A percentile compares a stretch with the other conserved stretches of the same genome.
phyloP scores from a whole-genome alignment of 2,888 invertebrate genomes.

The Eristalis intricaria region DNA sequence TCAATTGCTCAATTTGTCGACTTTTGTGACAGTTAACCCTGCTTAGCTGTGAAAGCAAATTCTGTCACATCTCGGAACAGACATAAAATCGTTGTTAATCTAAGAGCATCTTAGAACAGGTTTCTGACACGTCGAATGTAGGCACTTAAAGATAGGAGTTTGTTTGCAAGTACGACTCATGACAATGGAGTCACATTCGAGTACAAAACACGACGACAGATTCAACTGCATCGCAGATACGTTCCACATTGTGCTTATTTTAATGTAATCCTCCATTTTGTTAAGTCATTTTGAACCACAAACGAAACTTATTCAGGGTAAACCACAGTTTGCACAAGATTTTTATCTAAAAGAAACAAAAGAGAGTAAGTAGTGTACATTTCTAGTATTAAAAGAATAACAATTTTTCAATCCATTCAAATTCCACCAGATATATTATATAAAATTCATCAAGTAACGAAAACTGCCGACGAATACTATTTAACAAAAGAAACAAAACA shows the following conservation, averaged over 20 bases:
- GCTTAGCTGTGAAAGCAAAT: no score
- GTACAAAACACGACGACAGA: no score
- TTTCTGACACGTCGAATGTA: no score
- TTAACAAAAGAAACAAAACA: conserved; percentile 20
- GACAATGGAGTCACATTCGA: no score
- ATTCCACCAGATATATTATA: conserved; percentile 61
- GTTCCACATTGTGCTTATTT: not conserved
- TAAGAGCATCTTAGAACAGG: no score
- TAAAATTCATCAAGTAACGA: conserved; percentile 54
- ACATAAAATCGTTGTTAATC: no score
- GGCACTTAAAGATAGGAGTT: no score
- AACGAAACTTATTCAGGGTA: conserved; percentile 70
- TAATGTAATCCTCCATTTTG: not conserved
- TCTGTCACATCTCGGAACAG: no score
- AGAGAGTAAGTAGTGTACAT: conserved; percentile 43
- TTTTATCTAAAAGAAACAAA: conserved; percentile 30
- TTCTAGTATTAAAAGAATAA: conserved; percentile 36
- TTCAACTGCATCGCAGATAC: conserved; percentile 5
- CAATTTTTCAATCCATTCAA: conserved; percentile 62
- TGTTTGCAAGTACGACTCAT: no score
- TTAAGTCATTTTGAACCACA: conserved; percentile 27
- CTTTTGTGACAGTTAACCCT: no score
- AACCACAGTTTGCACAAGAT: conserved; percentile 66
- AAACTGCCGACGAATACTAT: conserved; percentile 67
- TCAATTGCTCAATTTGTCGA: no score